These are phyloP conservation scores for Falcunculus frontatus DNA, from an alignment of 2,113 vertebrate genomes.

Conservation along the genomic window DNA sequence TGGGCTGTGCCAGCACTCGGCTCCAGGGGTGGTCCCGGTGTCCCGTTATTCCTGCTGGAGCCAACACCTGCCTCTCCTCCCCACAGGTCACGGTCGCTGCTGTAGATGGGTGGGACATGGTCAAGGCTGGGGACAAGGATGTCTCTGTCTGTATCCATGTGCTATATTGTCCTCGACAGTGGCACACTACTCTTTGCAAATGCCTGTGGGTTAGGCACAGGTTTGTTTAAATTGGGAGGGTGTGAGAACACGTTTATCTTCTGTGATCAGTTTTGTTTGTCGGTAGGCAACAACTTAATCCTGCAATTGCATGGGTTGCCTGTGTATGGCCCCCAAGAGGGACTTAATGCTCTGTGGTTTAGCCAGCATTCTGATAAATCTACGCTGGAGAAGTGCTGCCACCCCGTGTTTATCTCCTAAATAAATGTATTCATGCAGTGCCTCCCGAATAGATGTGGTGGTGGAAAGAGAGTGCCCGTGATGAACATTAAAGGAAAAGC, in stretches of 20 bases:
- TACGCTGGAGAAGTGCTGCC: background rate
- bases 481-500: background rate
- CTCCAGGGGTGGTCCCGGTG: background rate
- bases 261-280: background rate
- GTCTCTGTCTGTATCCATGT: rapidly evolving
- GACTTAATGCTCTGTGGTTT: background rate
- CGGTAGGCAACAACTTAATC: background rate
- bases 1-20: rapidly evolving
- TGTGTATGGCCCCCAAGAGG: background rate
- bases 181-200: background rate
- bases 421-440: background rate
- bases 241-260: background rate
- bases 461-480: background rate
- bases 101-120: rapidly evolving
- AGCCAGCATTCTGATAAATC: background rate
- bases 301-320: background rate
- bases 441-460: background rate
- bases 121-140: background rate
- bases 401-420: background rate
- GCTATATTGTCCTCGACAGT: background rate
- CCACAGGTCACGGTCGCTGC: rapidly evolving
- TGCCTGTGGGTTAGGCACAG: background rate
- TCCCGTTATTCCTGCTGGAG: background rate
- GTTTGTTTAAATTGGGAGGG: background rate
- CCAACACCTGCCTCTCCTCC: background rate